Evolutionary conservation across 2,888 invertebrate species (phyloP).

Genomic region (Apantesis nais): DNA sequence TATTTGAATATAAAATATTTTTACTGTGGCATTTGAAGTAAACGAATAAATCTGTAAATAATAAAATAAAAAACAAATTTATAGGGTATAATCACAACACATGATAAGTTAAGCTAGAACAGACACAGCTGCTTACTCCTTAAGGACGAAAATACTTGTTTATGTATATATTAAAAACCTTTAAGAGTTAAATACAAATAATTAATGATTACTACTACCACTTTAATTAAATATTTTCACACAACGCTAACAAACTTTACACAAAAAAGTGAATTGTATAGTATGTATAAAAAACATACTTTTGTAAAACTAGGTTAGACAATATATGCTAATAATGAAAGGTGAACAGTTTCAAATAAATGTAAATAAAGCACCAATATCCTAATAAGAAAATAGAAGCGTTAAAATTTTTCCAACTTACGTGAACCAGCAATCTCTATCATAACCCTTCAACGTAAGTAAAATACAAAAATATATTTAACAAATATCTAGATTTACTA

Average conservation of each 20-base stretch:
- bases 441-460: neutral
- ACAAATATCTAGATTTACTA: constrained; percentile 21
- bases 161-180: no score
- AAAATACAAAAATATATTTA: constrained; percentile 16
- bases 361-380: neutral
- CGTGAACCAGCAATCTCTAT: neutral
- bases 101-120: neutral
- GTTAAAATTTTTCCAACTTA: neutral
- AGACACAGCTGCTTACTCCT: neutral
- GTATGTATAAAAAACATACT: neutral
- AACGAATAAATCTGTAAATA: neutral
- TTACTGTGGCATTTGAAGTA: neutral
- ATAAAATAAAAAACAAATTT: neutral
- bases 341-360: neutral
- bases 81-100: neutral
- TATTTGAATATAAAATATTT: neutral
- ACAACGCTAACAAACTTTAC: no score
- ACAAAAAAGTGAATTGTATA: neutral
- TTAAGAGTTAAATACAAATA: no score
- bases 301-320: neutral
- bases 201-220: neutral
- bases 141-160: no score
- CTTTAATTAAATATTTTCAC: neutral
- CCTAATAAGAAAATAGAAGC: neutral
- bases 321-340: neutral